Evolutionary conservation across 2,888 invertebrate genomes (phyloP).

Genomic region (Rotaria magnacalcarata): DNA sequence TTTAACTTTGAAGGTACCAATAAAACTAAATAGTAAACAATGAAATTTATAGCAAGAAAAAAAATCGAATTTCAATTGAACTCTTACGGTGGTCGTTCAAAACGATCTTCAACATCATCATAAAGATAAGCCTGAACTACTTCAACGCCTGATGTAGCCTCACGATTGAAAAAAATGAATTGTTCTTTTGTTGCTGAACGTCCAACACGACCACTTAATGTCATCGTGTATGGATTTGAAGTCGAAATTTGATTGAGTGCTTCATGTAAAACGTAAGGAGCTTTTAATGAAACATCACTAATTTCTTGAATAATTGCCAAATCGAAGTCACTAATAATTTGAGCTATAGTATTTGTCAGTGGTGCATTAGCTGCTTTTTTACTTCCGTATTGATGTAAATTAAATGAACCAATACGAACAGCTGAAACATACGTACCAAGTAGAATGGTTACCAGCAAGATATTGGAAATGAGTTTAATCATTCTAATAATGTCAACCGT

Average conservation of each 20-base stretch:
- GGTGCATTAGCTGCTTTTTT: not conserved
- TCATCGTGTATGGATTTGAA: not conserved
- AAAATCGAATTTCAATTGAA: not conserved
- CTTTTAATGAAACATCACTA: not conserved
- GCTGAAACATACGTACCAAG: not conserved
- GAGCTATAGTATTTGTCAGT: not conserved
- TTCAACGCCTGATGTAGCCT: not conserved
- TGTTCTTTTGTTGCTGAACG: conserved; percentile 23
- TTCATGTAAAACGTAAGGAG: not conserved
- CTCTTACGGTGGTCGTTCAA: conserved; percentile 30
- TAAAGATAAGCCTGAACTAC: not conserved
- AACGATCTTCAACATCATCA: not conserved
- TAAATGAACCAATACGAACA: conserved; percentile 23
- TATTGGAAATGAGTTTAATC: not conserved
- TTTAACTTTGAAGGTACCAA: conserved; percentile 12
- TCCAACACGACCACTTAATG: not conserved
- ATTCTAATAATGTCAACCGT: not conserved
- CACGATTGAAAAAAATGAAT: conserved; percentile 3
- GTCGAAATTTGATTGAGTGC: not conserved
- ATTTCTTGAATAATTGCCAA: conserved; percentile 21
- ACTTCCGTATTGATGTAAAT: conserved; percentile 33
- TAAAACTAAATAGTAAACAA: not conserved
- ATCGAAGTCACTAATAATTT: conserved; percentile 3
- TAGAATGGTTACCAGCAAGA: not conserved
- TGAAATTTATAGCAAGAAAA: not conserved